phyloP scores from a whole-genome alignment of 2,888 invertebrate genomes.

The Pimpla rufipes region DNA sequence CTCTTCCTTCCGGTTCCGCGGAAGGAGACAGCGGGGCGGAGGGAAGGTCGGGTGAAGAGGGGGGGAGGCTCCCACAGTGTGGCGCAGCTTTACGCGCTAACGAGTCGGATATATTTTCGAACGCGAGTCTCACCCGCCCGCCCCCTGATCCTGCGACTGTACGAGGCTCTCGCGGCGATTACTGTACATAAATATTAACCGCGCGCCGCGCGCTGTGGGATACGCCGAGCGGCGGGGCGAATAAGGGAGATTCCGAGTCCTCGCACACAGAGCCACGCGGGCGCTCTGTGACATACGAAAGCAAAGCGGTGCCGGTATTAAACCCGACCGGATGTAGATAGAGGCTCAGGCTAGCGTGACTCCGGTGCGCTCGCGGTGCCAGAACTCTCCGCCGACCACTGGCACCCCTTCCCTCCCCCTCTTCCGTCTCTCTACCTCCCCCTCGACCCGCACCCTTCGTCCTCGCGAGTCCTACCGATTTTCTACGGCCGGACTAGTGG shows the following conservation, averaged over 20 bases:
- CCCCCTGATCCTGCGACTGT: neutral
- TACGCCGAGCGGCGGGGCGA: neutral
- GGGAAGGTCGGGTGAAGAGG: too few relatives aligned
- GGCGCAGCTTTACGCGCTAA: conserved; percentile 17
- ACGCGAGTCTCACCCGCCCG: neutral
- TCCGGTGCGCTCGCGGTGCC: conserved; percentile 78
- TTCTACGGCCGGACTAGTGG: neutral
- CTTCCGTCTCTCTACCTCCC: conserved; percentile 35
- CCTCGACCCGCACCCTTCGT: conserved; percentile 56
- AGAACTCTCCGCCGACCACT: conserved; percentile 44
- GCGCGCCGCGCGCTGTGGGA: neutral
- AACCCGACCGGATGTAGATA: conserved; percentile 69
- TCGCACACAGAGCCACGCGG: neutral
- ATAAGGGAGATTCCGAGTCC: conserved; percentile 19
- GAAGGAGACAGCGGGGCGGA: neutral
- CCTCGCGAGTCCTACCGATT: conserved; percentile 5
- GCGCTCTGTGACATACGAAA: conserved; percentile 19
- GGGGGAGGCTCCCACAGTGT: conserved; percentile 15
- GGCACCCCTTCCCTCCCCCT: conserved; percentile 30
- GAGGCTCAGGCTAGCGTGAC: conserved; percentile 82
- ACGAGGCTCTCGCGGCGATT: neutral
- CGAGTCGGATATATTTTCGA: neutral
- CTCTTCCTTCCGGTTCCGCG: conserved; percentile 44
- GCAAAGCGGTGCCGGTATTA: conserved; percentile 47
- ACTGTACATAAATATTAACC: neutral